Conservation (phyloP, 2,888 invertebrate genomes). For the Celastrina argiolus region DNA sequence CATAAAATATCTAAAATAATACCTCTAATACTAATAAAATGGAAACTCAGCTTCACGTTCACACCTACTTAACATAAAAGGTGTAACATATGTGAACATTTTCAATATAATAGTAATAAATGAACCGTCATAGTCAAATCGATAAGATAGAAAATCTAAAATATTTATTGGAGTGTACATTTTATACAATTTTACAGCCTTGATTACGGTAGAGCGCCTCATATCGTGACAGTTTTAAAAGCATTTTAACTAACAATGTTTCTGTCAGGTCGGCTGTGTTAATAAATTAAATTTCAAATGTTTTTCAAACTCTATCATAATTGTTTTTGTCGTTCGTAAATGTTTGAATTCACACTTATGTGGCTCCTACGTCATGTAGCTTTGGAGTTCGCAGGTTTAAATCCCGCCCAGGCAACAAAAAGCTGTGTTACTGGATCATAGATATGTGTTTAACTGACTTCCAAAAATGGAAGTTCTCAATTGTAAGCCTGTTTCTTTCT, state of each 20-base stretch:
- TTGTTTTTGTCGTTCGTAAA: neutral
- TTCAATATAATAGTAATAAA: slow-evolving; percentile 5
- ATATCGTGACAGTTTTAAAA: slow-evolving; percentile 33
- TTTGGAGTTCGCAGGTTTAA: too few relatives aligned
- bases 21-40: neutral
- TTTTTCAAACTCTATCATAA: slow-evolving; percentile 1
- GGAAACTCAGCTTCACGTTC: neutral
- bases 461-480: too few relatives aligned
- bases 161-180: slow-evolving; percentile 35
- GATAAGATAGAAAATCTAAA: slow-evolving; percentile 35
- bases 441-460: too few relatives aligned
- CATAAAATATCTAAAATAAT: slow-evolving; percentile 3
- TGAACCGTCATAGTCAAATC: slow-evolving; percentile 23
- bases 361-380: too few relatives aligned
- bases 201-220: slow-evolving; percentile 35
- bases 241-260: slow-evolving; percentile 30
- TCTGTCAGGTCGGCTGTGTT: neutral
- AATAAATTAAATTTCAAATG: slow-evolving; percentile 2
- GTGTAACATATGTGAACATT: slow-evolving; percentile 6
- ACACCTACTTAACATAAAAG: slow-evolving; percentile 5
- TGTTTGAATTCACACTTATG: too few relatives aligned
- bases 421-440: too few relatives aligned
- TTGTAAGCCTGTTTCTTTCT: too few relatives aligned
- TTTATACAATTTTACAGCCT: slow-evolving; percentile 45
- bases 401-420: too few relatives aligned